A percentile compares a stretch with the other conserved stretches of the same genome.
These are phyloP conservation scores for Netelia virgata DNA, from an alignment of 2,888 invertebrate genomes.

Conservation along the genomic window DNA sequence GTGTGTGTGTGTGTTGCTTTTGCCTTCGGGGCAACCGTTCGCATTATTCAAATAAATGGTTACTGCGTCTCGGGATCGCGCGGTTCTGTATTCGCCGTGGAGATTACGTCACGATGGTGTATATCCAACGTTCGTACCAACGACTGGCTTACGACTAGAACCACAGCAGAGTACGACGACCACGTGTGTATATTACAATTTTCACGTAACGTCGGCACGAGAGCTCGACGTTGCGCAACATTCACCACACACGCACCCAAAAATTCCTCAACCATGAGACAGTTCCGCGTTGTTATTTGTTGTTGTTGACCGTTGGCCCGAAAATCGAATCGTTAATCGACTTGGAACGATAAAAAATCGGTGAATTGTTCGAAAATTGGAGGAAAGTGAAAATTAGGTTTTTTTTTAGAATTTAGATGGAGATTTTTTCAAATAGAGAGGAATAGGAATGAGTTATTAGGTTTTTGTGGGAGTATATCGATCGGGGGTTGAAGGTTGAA, in stretches of 20 bases:
- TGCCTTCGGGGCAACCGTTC: constrained; percentile 62
- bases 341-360: background rate
- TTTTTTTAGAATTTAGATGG: too few relatives aligned
- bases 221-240: constrained; percentile 32
- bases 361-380: background rate
- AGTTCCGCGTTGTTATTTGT: background rate
- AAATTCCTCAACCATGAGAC: constrained; percentile 34
- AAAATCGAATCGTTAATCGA: background rate
- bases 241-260: constrained; percentile 12
- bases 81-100: constrained; percentile 17
- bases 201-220: constrained; percentile 42
- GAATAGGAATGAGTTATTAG: too few relatives aligned
- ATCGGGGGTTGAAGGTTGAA: too few relatives aligned
- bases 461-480: too few relatives aligned
- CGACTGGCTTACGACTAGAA: constrained; percentile 3
- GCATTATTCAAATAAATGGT: constrained; percentile 67
- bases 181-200: constrained; percentile 31
- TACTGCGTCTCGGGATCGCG: constrained; percentile 49
- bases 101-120: constrained; percentile 48
- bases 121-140: constrained; percentile 21
- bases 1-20: constrained; percentile 26
- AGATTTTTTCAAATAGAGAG: too few relatives aligned
- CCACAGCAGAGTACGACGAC: background rate
- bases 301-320: background rate
- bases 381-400: too few relatives aligned